Evolutionary conservation across 2,113 vertebrate genomes (phyloP), one percentile per base, ranked within the genome.

Genomic region (Eudyptes chrysolophus): DNA sequence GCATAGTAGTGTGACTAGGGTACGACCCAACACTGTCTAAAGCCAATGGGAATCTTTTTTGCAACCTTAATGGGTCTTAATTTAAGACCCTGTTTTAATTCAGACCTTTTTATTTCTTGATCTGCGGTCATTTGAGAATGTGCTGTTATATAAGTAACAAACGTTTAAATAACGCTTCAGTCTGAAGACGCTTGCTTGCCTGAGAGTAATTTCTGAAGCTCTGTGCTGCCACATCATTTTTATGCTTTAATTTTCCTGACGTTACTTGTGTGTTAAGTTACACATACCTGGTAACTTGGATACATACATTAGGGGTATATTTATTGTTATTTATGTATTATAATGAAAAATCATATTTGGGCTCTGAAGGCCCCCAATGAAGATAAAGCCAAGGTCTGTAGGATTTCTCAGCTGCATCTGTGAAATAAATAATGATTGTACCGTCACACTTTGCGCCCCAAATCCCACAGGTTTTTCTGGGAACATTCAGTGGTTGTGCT

Each of bases 1-100:
- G 60, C 0, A 0, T 32, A 7, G 42, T 32, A 19, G 8, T 32
- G 34, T 54, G 42, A 34, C 13, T 25, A 5, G n/a, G 36, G 26
- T 79, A 26, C 0, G 1, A 32, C 57, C 44, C 42, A 51, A 1
- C 0, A 2, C 60, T 58, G 30, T 64, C 60, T 60, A 25, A 82
- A 85, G 24, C 44, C 36, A 48, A 2, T 29, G 34, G 36, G 52
- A 72, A 15, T 64, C 46, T 55, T 34, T 64, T 46, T 16, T 69
- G 14, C 34, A 52, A 15, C 32, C 26, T 65, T 79, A 85, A 64
- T 64, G 82, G 32, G 22, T 48, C 13, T 51, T 79, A 78, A 78
- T 81, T n/a, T 84, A 30, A 60, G 65, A 60, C 22, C 6, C 14
- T 64, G 20, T 29, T 93, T 83, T 52, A 79, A 51, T 69, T 71